Conservation (phyloP, 2,113 vertebrate genomes). For the Syngnathus typhle region DNA sequence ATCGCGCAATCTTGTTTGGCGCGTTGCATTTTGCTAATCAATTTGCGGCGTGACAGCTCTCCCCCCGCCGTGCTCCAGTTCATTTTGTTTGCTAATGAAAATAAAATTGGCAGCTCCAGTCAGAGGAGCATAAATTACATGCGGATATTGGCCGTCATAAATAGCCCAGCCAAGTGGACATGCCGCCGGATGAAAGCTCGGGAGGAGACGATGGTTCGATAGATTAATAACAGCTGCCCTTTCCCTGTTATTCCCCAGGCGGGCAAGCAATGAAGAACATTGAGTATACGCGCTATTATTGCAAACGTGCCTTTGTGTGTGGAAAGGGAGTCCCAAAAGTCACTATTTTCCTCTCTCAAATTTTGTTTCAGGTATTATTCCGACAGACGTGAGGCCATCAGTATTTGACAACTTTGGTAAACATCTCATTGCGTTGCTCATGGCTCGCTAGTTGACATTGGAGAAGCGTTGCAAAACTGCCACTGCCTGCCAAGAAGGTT, state of each 20-base stretch:
- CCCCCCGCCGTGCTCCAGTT: background rate
- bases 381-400: background rate
- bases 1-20: slow-evolving; percentile 1
- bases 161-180: slow-evolving; percentile 22
- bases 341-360: background rate
- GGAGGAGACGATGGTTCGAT: background rate
- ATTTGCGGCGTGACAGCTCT: background rate
- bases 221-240: background rate
- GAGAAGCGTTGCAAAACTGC: background rate
- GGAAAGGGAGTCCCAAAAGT: background rate
- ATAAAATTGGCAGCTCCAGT: slow-evolving; percentile 21
- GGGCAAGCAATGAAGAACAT: background rate
- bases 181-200: slow-evolving; percentile 19
- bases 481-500: background rate
- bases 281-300: background rate
- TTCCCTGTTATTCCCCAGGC: background rate
- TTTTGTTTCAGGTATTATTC: background rate
- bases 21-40: slow-evolving; percentile 10
- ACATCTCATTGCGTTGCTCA: background rate
- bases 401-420: background rate
- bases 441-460: too few relatives aligned
- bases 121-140: slow-evolving; percentile 19
- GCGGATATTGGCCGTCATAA: slow-evolving; percentile 35
- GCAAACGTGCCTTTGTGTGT: slow-evolving; percentile 4
- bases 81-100: slow-evolving; percentile 33